These are phyloP conservation scores for Chrysomela aeneicollis DNA, from an alignment of 2,888 invertebrate species.

Conservation along the genomic window DNA sequence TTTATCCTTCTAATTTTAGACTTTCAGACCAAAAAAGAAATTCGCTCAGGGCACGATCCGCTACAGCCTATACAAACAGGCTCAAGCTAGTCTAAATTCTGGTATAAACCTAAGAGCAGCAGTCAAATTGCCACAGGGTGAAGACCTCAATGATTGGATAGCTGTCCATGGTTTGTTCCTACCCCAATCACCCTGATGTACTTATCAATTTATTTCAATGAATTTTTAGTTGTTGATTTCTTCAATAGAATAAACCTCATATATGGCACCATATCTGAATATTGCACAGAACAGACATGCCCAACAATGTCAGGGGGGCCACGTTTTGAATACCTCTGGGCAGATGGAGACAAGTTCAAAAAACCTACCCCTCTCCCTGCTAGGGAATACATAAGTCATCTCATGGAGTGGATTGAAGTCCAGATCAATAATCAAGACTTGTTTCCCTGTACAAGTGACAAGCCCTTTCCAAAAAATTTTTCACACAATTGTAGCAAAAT, in stretches of 20 bases:
- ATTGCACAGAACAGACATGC: slow-evolving; percentile 82
- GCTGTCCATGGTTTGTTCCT: slow-evolving; percentile 81
- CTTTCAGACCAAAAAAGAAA: slow-evolving; percentile 88
- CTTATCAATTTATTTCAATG: not conserved
- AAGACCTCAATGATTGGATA: slow-evolving; percentile 90
- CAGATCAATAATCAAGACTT: slow-evolving; percentile 89
- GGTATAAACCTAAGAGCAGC: slow-evolving; percentile 85
- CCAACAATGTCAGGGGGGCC: slow-evolving; percentile 92
- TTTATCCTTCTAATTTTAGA: slow-evolving; percentile 66
- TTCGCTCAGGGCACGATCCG: slow-evolving; percentile 87
- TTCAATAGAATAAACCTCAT: slow-evolving; percentile 93
- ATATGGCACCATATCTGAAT: slow-evolving; percentile 88
- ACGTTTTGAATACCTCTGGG: slow-evolving; percentile 91
- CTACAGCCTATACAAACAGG: slow-evolving; percentile 88
- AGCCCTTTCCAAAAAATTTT: slow-evolving; percentile 89
- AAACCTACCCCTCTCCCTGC: slow-evolving; percentile 84
- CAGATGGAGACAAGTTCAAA: slow-evolving; percentile 81
- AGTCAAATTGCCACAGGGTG: slow-evolving; percentile 82
- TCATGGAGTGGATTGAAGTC: slow-evolving; percentile 92
- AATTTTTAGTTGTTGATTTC: slow-evolving; percentile 84
- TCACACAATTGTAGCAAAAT: slow-evolving; percentile 83
- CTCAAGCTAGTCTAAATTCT: slow-evolving; percentile 88
- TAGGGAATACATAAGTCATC: slow-evolving; percentile 79
- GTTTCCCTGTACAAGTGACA: slow-evolving; percentile 85
- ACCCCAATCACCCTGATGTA: not conserved